phyloP scores from a whole-genome alignment of 2,888 invertebrate genomes.

The Steinernema hermaphroditum region DNA sequence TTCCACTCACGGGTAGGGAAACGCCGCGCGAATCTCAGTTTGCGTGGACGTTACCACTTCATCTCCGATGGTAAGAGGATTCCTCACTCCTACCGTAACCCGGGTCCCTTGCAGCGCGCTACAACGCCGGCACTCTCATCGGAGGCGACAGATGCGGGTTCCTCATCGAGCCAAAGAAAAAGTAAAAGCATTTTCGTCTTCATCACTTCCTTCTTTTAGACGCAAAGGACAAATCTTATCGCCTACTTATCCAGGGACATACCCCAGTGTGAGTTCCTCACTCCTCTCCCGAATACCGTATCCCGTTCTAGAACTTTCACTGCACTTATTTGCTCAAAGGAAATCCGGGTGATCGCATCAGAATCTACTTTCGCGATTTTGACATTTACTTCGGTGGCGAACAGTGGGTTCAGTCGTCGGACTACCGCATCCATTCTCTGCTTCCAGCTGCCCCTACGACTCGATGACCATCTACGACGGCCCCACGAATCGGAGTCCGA shows the following conservation, averaged over 20 bases:
- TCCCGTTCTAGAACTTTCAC: slow-evolving; percentile 58
- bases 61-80: slow-evolving; percentile 67
- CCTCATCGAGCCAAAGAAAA: slow-evolving; percentile 52
- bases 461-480: slow-evolving; percentile 96
- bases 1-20: slow-evolving; percentile 67
- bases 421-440: no score
- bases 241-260: slow-evolving; percentile 97
- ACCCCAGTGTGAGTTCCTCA: slow-evolving; percentile 73
- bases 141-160: slow-evolving; percentile 52
- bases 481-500: slow-evolving; percentile 80
- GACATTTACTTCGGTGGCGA: slow-evolving; percentile 97
- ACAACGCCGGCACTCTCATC: slow-evolving; percentile 54
- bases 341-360: slow-evolving; percentile 83
- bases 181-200: slow-evolving; percentile 32
- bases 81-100: slow-evolving; percentile 14
- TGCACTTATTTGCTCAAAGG: slow-evolving; percentile 79
- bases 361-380: slow-evolving; percentile 94
- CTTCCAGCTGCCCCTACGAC: slow-evolving; percentile 92
- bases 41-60: slow-evolving; percentile 68
- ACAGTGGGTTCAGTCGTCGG: no score
- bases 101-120: slow-evolving; percentile 49
- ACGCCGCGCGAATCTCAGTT: slow-evolving; percentile 57
- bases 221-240: slow-evolving; percentile 83
- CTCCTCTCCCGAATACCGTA: not conserved
- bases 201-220: slow-evolving; percentile 28